Percentiles rank a stretch among this genome's conserved stretches.
Evolutionary conservation across 2,797 vertebrate genomes (phyloP).

Genomic region (Furcifer pardalis): DNA sequence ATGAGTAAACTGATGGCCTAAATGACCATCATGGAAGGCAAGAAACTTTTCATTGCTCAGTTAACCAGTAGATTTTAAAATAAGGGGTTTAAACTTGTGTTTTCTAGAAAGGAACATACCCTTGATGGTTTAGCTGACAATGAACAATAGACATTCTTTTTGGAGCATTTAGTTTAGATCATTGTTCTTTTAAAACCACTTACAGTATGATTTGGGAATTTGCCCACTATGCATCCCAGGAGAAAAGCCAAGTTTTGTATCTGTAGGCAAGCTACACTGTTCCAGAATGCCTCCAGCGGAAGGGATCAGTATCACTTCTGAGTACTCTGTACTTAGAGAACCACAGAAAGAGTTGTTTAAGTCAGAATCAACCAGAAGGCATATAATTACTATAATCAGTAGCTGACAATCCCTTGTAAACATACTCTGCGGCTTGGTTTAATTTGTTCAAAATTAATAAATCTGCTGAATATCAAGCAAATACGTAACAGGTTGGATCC

Average conservation of each 20-base stretch:
- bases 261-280: no score
- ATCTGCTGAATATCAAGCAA: background rate
- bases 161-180: background rate
- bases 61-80: background rate
- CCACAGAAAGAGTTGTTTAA: no score
- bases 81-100: background rate
- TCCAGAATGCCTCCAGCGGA: no score
- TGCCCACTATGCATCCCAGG: no score
- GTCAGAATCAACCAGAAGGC: no score
- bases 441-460: background rate
- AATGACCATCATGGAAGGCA: background rate
- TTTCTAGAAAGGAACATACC: background rate
- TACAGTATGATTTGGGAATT: no score
- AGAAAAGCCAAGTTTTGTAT: no score
- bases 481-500: background rate
- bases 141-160: background rate
- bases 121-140: background rate
- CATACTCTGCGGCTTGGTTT: background rate
- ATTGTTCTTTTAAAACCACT: background rate
- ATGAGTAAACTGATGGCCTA: background rate
- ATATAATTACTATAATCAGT: no score
- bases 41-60: background rate
- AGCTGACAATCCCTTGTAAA: background rate
- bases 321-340: no score
- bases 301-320: no score